Percentiles rank a stretch among this genome's conserved stretches.
Evolutionary conservation across 2,113 vertebrate genomes (phyloP).

Genomic region (Xenopus borealis): DNA sequence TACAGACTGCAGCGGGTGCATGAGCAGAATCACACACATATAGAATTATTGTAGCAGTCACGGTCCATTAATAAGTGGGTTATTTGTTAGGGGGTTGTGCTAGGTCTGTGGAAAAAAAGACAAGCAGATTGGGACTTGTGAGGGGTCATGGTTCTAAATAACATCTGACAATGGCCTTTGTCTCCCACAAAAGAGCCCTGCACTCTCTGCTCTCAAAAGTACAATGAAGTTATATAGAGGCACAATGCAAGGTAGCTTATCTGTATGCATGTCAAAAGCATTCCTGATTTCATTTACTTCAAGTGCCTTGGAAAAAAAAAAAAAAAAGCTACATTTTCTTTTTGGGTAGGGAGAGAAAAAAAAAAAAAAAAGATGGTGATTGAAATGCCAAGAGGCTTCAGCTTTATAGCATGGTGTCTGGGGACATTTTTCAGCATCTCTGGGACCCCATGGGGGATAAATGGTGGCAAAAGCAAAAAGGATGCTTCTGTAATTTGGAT

Average conservation of each 20-base stretch:
- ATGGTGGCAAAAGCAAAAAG: too few species aligned
- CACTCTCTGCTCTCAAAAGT: slow-evolving; percentile 21
- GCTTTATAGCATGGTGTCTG: too few species aligned
- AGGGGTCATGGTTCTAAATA: slow-evolving; percentile 21
- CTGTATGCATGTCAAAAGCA: slow-evolving; percentile 33
- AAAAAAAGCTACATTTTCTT: too few species aligned
- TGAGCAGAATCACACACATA: too few species aligned
- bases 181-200: slow-evolving; percentile 18
- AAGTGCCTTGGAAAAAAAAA: neutral
- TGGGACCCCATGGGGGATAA: too few species aligned
- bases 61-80: neutral
- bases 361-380: slow-evolving; percentile 1
- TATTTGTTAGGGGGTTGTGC: neutral
- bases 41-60: too few species aligned
- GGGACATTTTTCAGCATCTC: too few species aligned
- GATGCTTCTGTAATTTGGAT: too few species aligned
- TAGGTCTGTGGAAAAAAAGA: too few species aligned
- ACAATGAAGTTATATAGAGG: slow-evolving; percentile 10
- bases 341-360: too few species aligned
- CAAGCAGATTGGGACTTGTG: too few species aligned
- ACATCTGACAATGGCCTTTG: slow-evolving; percentile 38
- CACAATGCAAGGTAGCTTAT: slow-evolving; percentile 18
- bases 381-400: neutral
- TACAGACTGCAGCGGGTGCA: too few species aligned
- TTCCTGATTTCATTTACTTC: slow-evolving; percentile 41